Conservation (phyloP, 2,888 invertebrate genomes). For the Coronaproctus castanopsis region DNA sequence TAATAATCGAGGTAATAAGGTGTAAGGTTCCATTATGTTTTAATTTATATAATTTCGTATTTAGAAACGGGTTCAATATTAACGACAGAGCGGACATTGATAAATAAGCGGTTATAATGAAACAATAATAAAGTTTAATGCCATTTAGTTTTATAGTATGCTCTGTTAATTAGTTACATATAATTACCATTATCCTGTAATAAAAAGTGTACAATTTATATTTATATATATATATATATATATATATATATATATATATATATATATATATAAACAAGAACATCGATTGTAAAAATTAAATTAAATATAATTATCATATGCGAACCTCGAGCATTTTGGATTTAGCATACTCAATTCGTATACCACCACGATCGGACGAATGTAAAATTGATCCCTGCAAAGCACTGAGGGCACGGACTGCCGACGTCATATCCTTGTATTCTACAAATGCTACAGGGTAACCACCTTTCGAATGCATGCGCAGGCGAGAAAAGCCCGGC, state of each 20-base stretch:
- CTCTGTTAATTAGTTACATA: too few species aligned
- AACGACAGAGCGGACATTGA: too few species aligned
- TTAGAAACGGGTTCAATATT: too few species aligned
- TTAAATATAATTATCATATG: conserved; percentile 3
- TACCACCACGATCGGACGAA: conserved; percentile 89
- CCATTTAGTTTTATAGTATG: too few species aligned
- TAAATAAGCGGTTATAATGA: too few species aligned
- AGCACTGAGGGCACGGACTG: conserved; percentile 75
- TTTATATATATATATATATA: not conserved
- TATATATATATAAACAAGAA: not conserved
- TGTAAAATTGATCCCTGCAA: conserved; percentile 91
- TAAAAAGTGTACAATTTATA: too few species aligned
- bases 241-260: not conserved
- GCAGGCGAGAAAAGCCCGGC: conserved; percentile 93
- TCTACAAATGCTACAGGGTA: conserved; percentile 96
- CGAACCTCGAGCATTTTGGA: conserved; percentile 83
- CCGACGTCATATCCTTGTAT: conserved; percentile 80
- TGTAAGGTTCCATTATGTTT: too few species aligned
- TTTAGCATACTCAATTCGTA: conserved; percentile 96
- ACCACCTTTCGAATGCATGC: conserved; percentile 76
- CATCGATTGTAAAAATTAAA: not conserved
- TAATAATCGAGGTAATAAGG: too few species aligned
- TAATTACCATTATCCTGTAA: too few species aligned
- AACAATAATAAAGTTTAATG: too few species aligned
- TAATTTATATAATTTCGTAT: too few species aligned